These are phyloP conservation scores for Cyclophora albipunctata DNA, from an alignment of 2,888 invertebrate genomes.

Conservation along the genomic window DNA sequence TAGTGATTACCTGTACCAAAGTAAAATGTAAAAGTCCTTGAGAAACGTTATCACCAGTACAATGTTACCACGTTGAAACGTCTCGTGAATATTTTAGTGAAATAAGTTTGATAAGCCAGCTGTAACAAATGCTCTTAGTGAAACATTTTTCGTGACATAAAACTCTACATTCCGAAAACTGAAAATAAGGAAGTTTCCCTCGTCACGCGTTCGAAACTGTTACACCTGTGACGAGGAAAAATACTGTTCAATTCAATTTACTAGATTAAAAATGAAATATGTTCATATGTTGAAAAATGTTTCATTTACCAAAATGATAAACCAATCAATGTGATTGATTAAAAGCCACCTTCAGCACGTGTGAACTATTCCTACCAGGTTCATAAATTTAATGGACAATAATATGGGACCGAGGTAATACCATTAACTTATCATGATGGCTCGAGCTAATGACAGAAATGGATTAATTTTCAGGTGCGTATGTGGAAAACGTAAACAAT, in stretches of 20 bases:
- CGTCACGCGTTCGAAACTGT: conserved; percentile 7
- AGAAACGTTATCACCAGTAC: neutral
- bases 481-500: no score
- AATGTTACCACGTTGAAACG: neutral
- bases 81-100: neutral
- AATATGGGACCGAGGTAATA: no score
- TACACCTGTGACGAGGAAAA: conserved; percentile 13
- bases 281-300: conserved; percentile 5
- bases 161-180: neutral
- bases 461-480: no score
- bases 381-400: neutral
- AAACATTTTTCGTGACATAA: neutral
- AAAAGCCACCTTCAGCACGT: neutral
- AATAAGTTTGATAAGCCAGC: neutral
- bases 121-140: neutral
- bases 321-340: conserved; percentile 10
- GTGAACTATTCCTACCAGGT: neutral
- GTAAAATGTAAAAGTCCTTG: neutral
- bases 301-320: conserved; percentile 4
- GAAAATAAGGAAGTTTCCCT: neutral
- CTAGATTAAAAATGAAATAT: conserved; percentile 18
- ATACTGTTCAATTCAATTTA: conserved; percentile 16
- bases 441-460: no score
- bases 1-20: no score
- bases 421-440: no score